Evolutionary conservation across 2,797 vertebrate species (phyloP).

Genomic region (Cheirogaleus major): DNA sequence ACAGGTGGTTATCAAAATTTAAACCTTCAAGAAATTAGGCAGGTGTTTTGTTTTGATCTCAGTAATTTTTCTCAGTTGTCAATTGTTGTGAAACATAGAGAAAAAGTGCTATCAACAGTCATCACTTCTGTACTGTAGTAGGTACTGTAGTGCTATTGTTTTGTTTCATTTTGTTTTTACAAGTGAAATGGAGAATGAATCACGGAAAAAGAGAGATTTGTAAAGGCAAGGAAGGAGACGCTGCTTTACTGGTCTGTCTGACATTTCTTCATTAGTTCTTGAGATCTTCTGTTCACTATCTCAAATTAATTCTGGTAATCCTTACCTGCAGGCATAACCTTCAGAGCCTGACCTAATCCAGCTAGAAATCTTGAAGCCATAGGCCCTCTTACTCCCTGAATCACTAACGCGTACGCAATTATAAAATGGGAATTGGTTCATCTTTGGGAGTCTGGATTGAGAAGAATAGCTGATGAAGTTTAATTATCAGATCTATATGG

Average conservation of each 20-base stretch:
- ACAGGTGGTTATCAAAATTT: neutral
- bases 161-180: neutral
- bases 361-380: constrained; percentile 37
- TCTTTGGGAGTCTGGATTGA: neutral
- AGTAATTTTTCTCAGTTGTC: neutral
- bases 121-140: neutral
- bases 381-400: constrained; percentile 41
- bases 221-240: neutral
- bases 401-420: constrained; percentile 29
- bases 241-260: neutral
- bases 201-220: neutral
- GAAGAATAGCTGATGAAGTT: neutral
- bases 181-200: neutral
- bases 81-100: neutral
- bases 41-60: neutral
- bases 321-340: constrained; percentile 47
- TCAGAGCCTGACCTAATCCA: constrained; percentile 35
- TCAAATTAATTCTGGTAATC: constrained; percentile 66
- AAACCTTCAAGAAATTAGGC: neutral
- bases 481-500: neutral
- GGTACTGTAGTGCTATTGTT: neutral
- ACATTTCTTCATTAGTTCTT: constrained; percentile 40
- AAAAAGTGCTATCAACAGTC: neutral
- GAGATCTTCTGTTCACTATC: neutral
- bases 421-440: neutral